Evolutionary conservation across 2,113 vertebrate species (phyloP).

Genomic region (Passer domesticus): DNA sequence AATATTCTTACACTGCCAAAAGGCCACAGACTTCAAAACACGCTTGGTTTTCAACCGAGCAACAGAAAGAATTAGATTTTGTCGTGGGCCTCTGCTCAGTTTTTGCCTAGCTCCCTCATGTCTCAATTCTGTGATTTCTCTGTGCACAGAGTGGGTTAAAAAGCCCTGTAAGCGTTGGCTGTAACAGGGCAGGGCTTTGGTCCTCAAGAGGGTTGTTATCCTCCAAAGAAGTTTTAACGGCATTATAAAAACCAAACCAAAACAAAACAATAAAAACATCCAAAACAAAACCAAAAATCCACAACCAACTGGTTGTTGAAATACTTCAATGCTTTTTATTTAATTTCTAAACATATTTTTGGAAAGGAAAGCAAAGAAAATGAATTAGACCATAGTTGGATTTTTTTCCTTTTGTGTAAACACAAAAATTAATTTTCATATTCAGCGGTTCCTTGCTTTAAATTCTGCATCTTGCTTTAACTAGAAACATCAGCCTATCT

Average conservation of each 20-base stretch:
- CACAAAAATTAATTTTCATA: constrained; percentile 26
- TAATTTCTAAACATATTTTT: constrained; percentile 51
- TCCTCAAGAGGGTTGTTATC: background rate
- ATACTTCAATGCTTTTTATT: constrained; percentile 31
- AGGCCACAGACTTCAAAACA: background rate
- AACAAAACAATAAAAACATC: background rate
- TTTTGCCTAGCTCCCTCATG: background rate
- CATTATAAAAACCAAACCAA: background rate
- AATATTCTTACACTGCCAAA: background rate
- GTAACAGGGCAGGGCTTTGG: background rate
- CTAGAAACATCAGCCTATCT: constrained; percentile 39
- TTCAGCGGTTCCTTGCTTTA: constrained; percentile 19
- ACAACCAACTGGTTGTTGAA: background rate
- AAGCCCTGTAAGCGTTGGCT: background rate
- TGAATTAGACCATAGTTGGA: background rate
- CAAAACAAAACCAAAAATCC: background rate
- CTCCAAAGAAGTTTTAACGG: constrained; percentile 16
- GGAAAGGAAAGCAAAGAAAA: constrained; percentile 25
- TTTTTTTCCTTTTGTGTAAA: constrained; percentile 34
- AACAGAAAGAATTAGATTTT: background rate
- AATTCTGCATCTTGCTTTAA: constrained; percentile 39
- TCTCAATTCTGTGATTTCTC: background rate
- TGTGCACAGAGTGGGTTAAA: constrained; percentile 19
- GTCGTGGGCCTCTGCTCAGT: background rate
- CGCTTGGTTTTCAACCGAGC: background rate